Conservation (phyloP, 1,140 invertebrate species). For the Goniozus legneri region DNA sequence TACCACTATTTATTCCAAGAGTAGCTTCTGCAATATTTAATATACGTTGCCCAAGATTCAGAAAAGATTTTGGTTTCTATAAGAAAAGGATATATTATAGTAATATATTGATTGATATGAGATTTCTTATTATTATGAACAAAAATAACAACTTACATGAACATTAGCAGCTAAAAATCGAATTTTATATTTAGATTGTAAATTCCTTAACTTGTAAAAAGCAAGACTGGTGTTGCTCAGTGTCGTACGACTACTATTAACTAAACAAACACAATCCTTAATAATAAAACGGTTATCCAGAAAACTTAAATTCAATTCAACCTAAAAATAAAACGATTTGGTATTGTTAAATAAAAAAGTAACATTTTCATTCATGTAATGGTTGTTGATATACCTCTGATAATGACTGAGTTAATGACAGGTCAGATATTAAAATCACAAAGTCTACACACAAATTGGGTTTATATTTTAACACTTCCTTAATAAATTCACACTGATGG, state of each 20-base stretch:
- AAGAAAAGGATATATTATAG: slow-evolving; percentile 12
- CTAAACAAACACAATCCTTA: slow-evolving; percentile 32
- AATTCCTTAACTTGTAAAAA: slow-evolving; percentile 23
- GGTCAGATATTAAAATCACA: slow-evolving; percentile 44
- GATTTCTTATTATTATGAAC: background rate
- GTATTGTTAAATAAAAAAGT: slow-evolving; percentile 9
- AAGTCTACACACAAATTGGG: slow-evolving; percentile 38
- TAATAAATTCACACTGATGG: slow-evolving; percentile 40
- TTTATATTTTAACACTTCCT: slow-evolving; percentile 22
- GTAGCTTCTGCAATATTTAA: slow-evolving; percentile 32
- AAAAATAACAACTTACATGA: slow-evolving; percentile 30
- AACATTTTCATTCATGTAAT: background rate
- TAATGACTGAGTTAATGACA: slow-evolving; percentile 24
- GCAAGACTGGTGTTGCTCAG: slow-evolving; percentile 25
- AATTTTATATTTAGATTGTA: slow-evolving; percentile 42
- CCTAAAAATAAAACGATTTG: slow-evolving; percentile 27
- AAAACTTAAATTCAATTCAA: slow-evolving; percentile 34
- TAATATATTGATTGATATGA: slow-evolving; percentile 3
- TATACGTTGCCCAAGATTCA: slow-evolving; percentile 32
- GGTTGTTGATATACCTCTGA: slow-evolving; percentile 30
- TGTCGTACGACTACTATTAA: slow-evolving; percentile 35
- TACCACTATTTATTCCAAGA: slow-evolving; percentile 33
- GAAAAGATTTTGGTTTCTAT: slow-evolving; percentile 23
- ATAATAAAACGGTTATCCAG: slow-evolving; percentile 41
- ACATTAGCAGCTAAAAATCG: slow-evolving; percentile 34